Evolutionary conservation across 2,888 invertebrate genomes (phyloP), one percentile per base, ranked within the genome.

Genomic region (Drosophila monieri): DNA sequence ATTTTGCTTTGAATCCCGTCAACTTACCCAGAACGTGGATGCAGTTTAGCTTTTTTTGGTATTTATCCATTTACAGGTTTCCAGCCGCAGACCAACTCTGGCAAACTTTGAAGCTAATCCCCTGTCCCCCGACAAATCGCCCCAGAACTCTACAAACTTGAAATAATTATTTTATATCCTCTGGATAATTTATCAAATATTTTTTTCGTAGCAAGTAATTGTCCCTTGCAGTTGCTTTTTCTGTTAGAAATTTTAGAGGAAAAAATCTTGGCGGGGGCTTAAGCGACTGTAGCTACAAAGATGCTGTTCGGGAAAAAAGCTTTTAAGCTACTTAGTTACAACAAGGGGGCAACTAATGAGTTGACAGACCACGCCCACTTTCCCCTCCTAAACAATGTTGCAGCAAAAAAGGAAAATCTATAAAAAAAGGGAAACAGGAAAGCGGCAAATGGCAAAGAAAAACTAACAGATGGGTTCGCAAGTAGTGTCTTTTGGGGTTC

Each of bases 261-360:
- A 6, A 37, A 39, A 39, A 39, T n/a, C 39, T 15, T 14, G 39
- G 14, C 8, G 2, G 8, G n/a, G 39, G 14, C 8, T 32, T n/a
- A 32, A 35, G 35, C 14, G n/a, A 14, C n/a, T 35, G n/a, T 14
- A n/a, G 35, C 6, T 35, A n/a, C 32, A 4, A 27, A 27, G 27
- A 39, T 51, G 55, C 64, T 51, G 51, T 32, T 37, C 15, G 3
- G 48, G 14, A 44, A 30, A 53, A 69, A 69, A 69, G 68, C 68
- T 69, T 67, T 69, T 69, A 69, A 69, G 68, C 68, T 58, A 44
- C 68, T 69, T 18, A 15, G 14, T 35, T 53, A 57, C 41, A 6
- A 41, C 41, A 43, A 43, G 25, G 39, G 10, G 43, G 27, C 66
- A 27, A 58, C 68, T 69, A 69, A 69, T 69, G 67, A 69, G 58